Evolutionary conservation across 2,113 vertebrate species (phyloP).

Genomic region (Ammospiza nelsoni): DNA sequence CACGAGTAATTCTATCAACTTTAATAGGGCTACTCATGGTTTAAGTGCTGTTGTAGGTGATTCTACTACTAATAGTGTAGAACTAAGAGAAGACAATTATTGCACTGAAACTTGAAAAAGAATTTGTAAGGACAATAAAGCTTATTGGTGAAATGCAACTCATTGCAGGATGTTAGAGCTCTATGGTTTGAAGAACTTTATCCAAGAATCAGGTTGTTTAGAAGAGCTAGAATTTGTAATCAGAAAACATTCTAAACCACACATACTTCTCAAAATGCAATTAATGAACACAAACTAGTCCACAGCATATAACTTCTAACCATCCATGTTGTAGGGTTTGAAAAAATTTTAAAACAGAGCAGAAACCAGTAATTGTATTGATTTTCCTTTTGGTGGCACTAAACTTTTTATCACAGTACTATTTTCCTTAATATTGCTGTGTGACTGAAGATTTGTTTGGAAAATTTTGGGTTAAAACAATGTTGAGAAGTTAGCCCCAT

Average conservation of each 20-base stretch:
- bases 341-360: neutral
- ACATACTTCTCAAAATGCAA: neutral
- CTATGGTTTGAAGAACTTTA: neutral
- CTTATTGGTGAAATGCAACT: neutral
- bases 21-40: constrained; percentile 62
- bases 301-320: neutral
- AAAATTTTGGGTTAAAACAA: neutral
- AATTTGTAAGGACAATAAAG: neutral
- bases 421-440: neutral
- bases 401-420: neutral
- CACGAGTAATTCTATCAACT: constrained; percentile 67
- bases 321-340: neutral
- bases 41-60: constrained; percentile 54
- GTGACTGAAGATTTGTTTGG: neutral
- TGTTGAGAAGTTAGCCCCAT: neutral
- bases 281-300: neutral
- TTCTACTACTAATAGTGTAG: neutral
- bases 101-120: neutral
- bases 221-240: neutral
- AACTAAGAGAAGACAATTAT: neutral
- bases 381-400: neutral
- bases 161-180: neutral
- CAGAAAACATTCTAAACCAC: neutral
- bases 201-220: neutral
- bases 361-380: neutral